A percentile compares a stretch with the other conserved stretches of the same genome.
Conservation (phyloP, 1,140 invertebrate genomes). For the Caenorhabditis inopinata region DNA sequence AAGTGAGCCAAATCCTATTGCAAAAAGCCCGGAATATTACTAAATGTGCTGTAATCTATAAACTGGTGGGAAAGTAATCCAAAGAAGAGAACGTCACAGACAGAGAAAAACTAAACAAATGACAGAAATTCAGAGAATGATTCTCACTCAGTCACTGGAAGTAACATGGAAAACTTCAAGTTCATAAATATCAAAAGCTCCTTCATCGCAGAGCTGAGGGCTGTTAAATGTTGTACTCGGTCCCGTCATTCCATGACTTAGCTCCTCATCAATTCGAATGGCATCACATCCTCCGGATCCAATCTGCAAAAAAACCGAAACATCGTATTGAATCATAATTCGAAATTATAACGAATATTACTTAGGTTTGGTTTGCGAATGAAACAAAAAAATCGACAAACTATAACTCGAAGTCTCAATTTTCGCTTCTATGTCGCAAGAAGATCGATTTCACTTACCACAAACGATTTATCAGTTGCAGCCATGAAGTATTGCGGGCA, state of each 20-base stretch:
- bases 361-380: too few species aligned
- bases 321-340: too few species aligned
- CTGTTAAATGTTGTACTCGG: conserved; percentile 57
- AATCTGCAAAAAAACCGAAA: conserved; percentile 51
- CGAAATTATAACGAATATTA: too few species aligned
- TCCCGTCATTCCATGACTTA: conserved; percentile 56
- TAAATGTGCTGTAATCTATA: neutral
- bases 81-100: neutral
- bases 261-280: conserved; percentile 62
- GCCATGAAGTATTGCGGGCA: conserved; percentile 64
- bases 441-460: too few species aligned
- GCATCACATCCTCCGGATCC: conserved; percentile 63
- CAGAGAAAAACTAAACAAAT: neutral
- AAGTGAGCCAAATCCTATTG: conserved; percentile 17
- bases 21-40: neutral
- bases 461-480: conserved; percentile 56
- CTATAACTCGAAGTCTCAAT: too few species aligned
- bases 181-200: conserved; percentile 61
- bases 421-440: too few species aligned
- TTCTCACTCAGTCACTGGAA: conserved; percentile 8
- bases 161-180: conserved; percentile 59
- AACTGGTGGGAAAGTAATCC: neutral
- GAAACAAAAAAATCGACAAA: too few species aligned
- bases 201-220: conserved; percentile 53
- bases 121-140: neutral